Evolutionary conservation across 2,888 invertebrate genomes (phyloP).

Genomic region (Caenorhabditis zanzibari): DNA sequence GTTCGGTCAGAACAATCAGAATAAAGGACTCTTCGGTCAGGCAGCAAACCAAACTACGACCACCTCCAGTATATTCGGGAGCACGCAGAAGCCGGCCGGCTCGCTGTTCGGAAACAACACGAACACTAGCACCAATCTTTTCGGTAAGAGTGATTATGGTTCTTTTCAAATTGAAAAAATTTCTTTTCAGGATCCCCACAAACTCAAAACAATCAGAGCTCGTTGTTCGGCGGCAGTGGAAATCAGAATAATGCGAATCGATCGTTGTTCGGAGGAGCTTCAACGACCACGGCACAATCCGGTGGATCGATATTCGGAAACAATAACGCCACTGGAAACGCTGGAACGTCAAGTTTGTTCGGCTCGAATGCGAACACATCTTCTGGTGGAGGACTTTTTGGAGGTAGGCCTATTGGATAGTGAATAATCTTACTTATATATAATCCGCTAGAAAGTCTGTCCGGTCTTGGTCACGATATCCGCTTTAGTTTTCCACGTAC

Average conservation of each 20-base stretch:
- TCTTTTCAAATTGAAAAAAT: not conserved
- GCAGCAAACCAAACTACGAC: not conserved
- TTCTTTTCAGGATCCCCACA: slow-evolving; percentile 56
- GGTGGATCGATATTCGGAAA: slow-evolving; percentile 47
- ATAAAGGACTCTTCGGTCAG: not conserved
- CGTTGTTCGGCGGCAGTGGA: slow-evolving; percentile 63
- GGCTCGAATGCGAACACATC: slow-evolving; percentile 37
- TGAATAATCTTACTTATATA: too few relatives aligned
- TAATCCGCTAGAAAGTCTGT: too few relatives aligned
- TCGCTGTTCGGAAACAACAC: slow-evolving; percentile 55
- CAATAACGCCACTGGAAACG: slow-evolving; percentile 14
- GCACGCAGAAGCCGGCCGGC: slow-evolving; percentile 56
- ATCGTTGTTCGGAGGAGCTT: slow-evolving; percentile 58
- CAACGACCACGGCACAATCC: slow-evolving; percentile 21
- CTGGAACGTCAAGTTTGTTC: slow-evolving; percentile 39
- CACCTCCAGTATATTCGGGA: slow-evolving; percentile 50
- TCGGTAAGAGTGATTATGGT: too few relatives aligned
- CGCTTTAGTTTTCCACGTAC: too few relatives aligned
- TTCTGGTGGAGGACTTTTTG: slow-evolving; percentile 39
- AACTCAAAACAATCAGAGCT: slow-evolving; percentile 46
- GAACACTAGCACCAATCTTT: slow-evolving; percentile 41
- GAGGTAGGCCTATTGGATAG: slow-evolving; percentile 16
- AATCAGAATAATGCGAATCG: slow-evolving; percentile 54
- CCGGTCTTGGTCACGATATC: too few relatives aligned
- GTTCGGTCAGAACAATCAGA: slow-evolving; percentile 46